phyloP scores from a whole-genome alignment of 2,888 invertebrate genomes.

The Andrena chrysosceles region DNA sequence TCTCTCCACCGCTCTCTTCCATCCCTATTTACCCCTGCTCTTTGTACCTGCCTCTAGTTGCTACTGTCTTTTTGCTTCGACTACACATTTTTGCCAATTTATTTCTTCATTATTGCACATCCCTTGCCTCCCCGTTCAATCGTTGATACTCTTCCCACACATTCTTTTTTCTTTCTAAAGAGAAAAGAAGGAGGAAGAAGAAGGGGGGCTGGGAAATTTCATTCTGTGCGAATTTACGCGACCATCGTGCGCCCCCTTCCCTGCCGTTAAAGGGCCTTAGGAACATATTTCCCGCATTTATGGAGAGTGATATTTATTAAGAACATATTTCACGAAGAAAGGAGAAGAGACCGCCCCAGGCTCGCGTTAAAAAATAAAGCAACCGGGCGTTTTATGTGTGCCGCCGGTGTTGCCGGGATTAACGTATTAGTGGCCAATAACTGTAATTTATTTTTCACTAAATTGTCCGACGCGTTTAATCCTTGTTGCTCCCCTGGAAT shows the following conservation, averaged over 20 bases:
- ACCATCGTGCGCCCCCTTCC: background rate
- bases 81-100: constrained; percentile 47
- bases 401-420: constrained; percentile 24
- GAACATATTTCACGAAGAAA: constrained; percentile 36
- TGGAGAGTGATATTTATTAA: constrained; percentile 44
- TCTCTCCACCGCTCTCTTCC: background rate
- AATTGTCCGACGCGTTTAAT: constrained; percentile 38
- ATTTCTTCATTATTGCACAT: constrained; percentile 42
- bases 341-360: background rate
- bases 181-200: no score
- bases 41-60: background rate
- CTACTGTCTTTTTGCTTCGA: constrained; percentile 21
- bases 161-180: background rate
- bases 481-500: constrained; percentile 19
- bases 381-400: constrained; percentile 1
- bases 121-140: background rate
- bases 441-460: constrained; percentile 50
- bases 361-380: constrained; percentile 40
- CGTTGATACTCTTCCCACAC: constrained; percentile 12
- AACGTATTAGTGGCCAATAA: constrained; percentile 50
- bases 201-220: constrained; percentile 22
- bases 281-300: constrained; percentile 46
- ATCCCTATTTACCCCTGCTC: background rate
- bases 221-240: constrained; percentile 34
- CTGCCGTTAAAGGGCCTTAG: constrained; percentile 26